phyloP scores from a whole-genome alignment of 2,113 vertebrate species.

The Caretta caretta region DNA sequence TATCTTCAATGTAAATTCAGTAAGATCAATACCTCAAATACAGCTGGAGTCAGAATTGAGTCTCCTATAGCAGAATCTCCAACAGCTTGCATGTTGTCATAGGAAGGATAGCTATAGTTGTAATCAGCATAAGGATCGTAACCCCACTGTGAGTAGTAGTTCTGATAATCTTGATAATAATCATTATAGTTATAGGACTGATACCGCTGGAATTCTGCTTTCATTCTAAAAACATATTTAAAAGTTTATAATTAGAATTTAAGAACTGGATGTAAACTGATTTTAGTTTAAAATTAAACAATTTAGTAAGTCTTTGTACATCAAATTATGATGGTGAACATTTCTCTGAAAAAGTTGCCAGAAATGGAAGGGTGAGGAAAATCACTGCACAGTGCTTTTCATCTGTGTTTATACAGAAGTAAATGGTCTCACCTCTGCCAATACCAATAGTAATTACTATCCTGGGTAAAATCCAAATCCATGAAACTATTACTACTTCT shows the following conservation, averaged over 20 bases:
- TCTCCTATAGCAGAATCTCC: conserved; percentile 59
- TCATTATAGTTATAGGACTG: conserved; percentile 80
- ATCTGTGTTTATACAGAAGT: not conserved
- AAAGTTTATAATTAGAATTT: not conserved
- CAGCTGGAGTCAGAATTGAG: conserved; percentile 56
- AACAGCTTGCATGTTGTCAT: conserved; percentile 58
- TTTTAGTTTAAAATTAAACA: not conserved
- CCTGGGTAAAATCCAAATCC: not conserved
- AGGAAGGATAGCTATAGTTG: conserved; percentile 59
- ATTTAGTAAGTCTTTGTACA: not conserved
- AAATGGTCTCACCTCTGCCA: conserved; percentile 39
- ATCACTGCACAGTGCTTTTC: not conserved
- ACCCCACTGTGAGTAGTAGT: conserved; percentile 85
- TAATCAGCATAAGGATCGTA: conserved; percentile 68
- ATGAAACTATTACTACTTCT: not conserved
- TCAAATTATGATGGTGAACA: not conserved
- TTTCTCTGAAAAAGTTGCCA: not conserved
- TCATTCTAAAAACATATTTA: conserved; percentile 81
- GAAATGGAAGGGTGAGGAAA: not conserved
- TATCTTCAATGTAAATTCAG: not conserved
- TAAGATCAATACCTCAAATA: conserved; percentile 68
- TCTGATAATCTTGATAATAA: conserved; percentile 83
- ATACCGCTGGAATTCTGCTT: conserved; percentile 80
- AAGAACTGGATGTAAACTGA: not conserved
- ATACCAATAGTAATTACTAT: conserved; percentile 13